Percentiles rank a stretch among this genome's conserved stretches.
Evolutionary conservation across 2,888 invertebrate species (phyloP).

Genomic region (Apodemia zela): DNA sequence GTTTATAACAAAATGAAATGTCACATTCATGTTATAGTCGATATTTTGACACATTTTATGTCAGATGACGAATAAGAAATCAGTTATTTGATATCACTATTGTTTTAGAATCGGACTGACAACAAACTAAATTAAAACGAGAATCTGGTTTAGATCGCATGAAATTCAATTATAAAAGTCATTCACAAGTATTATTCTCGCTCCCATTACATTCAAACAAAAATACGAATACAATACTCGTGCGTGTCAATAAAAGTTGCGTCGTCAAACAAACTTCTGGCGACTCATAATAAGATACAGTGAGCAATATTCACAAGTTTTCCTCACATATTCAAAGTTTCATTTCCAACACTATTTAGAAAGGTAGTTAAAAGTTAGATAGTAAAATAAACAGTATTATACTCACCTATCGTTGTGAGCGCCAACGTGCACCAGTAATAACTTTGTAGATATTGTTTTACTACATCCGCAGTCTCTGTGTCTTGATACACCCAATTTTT

Average conservation of each 20-base stretch:
- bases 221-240: neutral
- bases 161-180: neutral
- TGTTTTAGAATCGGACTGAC: too few relatives aligned
- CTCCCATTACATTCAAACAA: neutral
- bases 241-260: neutral
- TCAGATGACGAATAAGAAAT: too few relatives aligned
- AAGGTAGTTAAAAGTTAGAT: constrained; percentile 17
- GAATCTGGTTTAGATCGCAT: too few relatives aligned
- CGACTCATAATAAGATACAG: constrained; percentile 6
- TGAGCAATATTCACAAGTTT: constrained; percentile 8
- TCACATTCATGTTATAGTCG: too few relatives aligned
- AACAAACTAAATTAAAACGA: too few relatives aligned
- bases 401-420: constrained; percentile 94
- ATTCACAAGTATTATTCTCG: neutral
- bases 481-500: constrained; percentile 95
- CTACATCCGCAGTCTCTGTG: constrained; percentile 91
- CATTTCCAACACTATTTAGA: constrained; percentile 10
- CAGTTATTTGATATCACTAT: too few relatives aligned
- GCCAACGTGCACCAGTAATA: constrained; percentile 99
- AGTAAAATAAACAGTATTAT: constrained; percentile 18
- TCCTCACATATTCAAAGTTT: constrained; percentile 8
- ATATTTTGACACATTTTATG: too few relatives aligned
- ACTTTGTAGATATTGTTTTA: constrained; percentile 97
- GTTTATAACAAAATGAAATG: too few relatives aligned
- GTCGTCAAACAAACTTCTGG: constrained; percentile 6